These are phyloP conservation scores for Styela plicata DNA, from an alignment of 23 tunicate genomes.

Conservation along the genomic window DNA sequence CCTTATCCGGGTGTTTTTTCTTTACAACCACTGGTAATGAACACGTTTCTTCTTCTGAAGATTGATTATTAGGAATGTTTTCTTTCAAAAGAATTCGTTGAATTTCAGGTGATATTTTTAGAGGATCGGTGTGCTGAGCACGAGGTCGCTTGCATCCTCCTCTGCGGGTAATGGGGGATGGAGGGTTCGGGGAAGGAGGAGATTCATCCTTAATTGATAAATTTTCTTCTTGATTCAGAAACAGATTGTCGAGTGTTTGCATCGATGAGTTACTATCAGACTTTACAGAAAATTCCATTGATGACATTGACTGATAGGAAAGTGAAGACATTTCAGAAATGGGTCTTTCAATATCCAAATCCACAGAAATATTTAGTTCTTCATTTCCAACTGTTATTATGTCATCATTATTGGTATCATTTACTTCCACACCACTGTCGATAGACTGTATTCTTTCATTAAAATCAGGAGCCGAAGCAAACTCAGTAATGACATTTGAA, in stretches of 20 bases:
- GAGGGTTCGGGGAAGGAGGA: neutral
- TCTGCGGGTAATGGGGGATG: slow-evolving; percentile 8
- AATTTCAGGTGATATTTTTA: neutral
- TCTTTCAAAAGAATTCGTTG: neutral
- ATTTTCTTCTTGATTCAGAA: neutral
- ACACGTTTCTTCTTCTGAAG: neutral
- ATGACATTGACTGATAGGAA: neutral
- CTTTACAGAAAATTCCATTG: neutral
- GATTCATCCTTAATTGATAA: neutral
- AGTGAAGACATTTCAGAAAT: neutral
- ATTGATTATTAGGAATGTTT: neutral
- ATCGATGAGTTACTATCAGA: neutral
- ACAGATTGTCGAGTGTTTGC: neutral
- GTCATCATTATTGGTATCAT: neutral
- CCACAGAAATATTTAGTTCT: neutral
- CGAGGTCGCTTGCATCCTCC: slow-evolving; percentile 7
- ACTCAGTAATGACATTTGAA: neutral
- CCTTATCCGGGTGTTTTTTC: neutral
- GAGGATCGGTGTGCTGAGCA: neutral
- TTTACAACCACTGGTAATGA: neutral
- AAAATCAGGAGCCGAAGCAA: neutral
- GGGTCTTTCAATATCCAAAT: neutral
- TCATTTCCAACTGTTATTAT: too few species aligned
- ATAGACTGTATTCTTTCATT: neutral
- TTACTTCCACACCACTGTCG: neutral